Evolutionary conservation across 2,888 invertebrate genomes (phyloP).

Genomic region (Diarsia mendica): DNA sequence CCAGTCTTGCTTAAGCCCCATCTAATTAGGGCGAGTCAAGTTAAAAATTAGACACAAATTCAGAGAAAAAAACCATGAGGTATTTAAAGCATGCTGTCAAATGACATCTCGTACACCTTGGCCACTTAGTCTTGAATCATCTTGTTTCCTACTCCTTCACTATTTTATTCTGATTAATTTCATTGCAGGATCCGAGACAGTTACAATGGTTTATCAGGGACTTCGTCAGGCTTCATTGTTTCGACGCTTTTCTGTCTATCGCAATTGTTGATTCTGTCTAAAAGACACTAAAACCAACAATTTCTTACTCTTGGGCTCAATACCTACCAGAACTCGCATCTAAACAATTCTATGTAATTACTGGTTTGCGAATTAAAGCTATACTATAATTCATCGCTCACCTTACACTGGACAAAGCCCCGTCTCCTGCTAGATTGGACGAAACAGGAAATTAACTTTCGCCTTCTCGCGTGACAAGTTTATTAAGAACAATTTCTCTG

Average conservation of each 20-base stretch:
- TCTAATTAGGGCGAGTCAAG: neutral
- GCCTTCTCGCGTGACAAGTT: constrained; percentile 87
- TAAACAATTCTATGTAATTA: too few species aligned
- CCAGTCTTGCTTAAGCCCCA: neutral
- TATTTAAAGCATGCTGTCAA: neutral
- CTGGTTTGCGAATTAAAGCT: constrained; percentile 9
- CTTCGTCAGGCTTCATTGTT: too few species aligned
- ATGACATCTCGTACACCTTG: neutral
- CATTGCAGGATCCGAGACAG: too few species aligned
- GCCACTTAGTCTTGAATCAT: neutral
- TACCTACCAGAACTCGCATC: too few species aligned
- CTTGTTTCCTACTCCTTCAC: too few species aligned
- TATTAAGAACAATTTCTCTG: constrained; percentile 85
- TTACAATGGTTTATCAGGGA: too few species aligned
- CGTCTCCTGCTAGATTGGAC: constrained; percentile 75
- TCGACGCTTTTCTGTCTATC: too few species aligned
- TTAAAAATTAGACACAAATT: neutral
- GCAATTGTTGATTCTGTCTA: too few species aligned
- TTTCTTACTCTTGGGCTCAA: too few species aligned
- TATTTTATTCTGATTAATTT: too few species aligned
- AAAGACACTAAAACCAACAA: too few species aligned
- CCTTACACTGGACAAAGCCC: constrained; percentile 51
- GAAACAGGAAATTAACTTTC: constrained; percentile 89
- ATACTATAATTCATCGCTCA: constrained; percentile 34
- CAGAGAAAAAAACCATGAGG: neutral